Evolutionary conservation across 2,888 invertebrate genomes (phyloP), one percentile per base, ranked within the genome.

Genomic region (Formica aserva): DNA sequence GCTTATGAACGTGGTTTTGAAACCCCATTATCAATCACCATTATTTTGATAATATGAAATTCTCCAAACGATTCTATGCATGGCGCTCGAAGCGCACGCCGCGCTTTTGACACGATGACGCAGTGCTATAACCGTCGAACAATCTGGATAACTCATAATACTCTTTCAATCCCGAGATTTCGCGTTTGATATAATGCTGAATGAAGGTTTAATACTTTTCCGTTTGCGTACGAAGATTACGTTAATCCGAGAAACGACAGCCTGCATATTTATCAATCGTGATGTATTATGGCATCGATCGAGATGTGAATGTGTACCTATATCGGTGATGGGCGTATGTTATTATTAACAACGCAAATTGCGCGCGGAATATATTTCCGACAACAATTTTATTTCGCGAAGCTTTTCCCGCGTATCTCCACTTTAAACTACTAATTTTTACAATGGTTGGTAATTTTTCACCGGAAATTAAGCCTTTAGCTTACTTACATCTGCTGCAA

Each of bases 221-320:
- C 60, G 72, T 60, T 22, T 13, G 26, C 45, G 26, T 18, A 45
- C 52, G 60, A 62, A 72, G 78, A 71, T 80, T 71, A 80, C 60
- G 35, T 48, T 80, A 80, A 80, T 80, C 78, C 78, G 60, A 80
- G 78, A 72, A 80, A 80, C 78, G 72, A 72, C 78, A 45, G 22
- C 13, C 45, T 60, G 78, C 71, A 80, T 80, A 80, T 71, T 80
- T 71, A 80, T 80, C 72, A 71, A 45, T 11, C 13, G 45, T 71
- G 71, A 80, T 45, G 35, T 60, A 35, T 60, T 45, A 29, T 60
- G 72, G 35, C 18, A 48, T 80, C 60, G 72, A 71, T 77, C n/a
- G 41, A 29, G 22, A 11, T 38, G 38, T 18, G 26, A n/a, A 45
- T 52, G n/a, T 52, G n/a, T 52, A 52, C 8, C 52, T 52, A 45